Evolutionary conservation across 1,140 invertebrate genomes (phyloP).

Genomic region (Grapholita molesta): DNA sequence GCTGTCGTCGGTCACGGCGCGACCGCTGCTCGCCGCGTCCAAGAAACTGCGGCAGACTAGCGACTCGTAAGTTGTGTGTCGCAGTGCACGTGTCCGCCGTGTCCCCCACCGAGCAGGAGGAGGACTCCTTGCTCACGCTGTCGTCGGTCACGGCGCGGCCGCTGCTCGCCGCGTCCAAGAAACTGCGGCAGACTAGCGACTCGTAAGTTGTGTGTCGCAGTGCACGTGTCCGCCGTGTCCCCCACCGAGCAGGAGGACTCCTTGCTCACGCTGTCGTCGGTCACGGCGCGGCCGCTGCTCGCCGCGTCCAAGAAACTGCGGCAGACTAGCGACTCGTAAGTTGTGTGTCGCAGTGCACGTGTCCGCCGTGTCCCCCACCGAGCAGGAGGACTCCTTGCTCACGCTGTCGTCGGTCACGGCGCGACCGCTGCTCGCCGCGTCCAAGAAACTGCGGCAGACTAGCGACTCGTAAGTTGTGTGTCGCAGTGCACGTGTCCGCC

Average conservation of each 20-base stretch:
- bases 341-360: no score
- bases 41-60: not conserved
- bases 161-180: not conserved
- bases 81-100: no score
- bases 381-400: not conserved
- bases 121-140: not conserved
- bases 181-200: not conserved
- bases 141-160: not conserved
- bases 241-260: conserved; percentile 83
- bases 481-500: no score
- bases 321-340: not conserved
- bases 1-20: conserved; percentile 78
- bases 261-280: conserved; percentile 83
- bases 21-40: conserved; percentile 78
- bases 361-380: no score
- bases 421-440: conserved; percentile 54
- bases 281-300: conserved; percentile 84
- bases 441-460: not conserved
- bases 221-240: not conserved
- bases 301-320: conserved; percentile 22
- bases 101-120: no score
- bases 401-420: no score
- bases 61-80: not conserved
- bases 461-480: not conserved
- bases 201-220: conserved; percentile 69